Conservation (phyloP, 2,888 invertebrate species). For the Adineta ricciae region DNA sequence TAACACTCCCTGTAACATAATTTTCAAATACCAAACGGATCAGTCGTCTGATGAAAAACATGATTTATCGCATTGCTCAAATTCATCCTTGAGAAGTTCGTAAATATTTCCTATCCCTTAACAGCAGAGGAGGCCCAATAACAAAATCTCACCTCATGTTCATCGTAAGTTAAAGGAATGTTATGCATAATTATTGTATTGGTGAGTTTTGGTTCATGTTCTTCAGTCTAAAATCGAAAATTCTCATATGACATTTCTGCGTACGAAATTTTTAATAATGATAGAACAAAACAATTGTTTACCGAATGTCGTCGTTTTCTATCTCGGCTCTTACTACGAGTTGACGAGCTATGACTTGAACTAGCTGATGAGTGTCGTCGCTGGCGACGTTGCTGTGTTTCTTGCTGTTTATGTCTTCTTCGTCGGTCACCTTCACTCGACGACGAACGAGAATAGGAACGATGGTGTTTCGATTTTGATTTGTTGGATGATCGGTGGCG, state of each 20-base stretch:
- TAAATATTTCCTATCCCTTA: not conserved
- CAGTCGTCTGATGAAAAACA: too few species aligned
- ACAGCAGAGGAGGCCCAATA: not conserved
- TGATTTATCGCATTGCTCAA: not conserved
- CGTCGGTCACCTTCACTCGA: not conserved
- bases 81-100: not conserved
- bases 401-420: not conserved
- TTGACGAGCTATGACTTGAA: not conserved
- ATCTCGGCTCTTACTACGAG: not conserved
- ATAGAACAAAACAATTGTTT: not conserved
- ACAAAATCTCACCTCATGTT: not conserved
- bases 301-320: not conserved
- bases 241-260: not conserved
- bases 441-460: slow-evolving; percentile 20
- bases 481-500: not conserved
- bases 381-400: not conserved
- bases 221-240: not conserved
- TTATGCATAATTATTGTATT: not conserved
- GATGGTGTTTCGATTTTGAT: not conserved
- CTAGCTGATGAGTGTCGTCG: slow-evolving; percentile 3
- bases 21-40: not conserved
- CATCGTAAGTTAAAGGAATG: not conserved
- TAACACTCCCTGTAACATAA: not conserved
- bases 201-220: not conserved
- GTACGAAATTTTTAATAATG: too few species aligned